Percentiles rank a stretch among this genome's conserved stretches.
Conservation (phyloP, 2,888 invertebrate genomes). For the Drosophila limbata region DNA sequence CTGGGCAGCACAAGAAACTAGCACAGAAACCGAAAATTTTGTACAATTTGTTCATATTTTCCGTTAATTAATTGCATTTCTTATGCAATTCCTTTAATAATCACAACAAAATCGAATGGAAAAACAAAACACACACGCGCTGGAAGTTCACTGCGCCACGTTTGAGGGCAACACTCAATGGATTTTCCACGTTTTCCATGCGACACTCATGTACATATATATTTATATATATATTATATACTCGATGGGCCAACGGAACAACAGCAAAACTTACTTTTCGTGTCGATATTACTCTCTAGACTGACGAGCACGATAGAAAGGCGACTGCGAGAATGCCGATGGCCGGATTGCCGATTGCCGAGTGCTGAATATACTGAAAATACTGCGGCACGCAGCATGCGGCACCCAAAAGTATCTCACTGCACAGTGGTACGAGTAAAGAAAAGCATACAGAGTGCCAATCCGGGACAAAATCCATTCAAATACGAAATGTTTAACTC, state of each 20-base stretch:
- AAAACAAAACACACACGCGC: conserved; percentile 31
- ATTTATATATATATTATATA: conserved; percentile 63
- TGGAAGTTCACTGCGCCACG: conserved; percentile 56
- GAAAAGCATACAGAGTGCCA: too few species aligned
- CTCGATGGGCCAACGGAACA: conserved; percentile 67
- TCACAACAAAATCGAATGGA: conserved; percentile 15
- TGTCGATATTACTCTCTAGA: conserved; percentile 85
- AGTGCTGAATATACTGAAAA: conserved; percentile 50
- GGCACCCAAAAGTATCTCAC: conserved; percentile 52
- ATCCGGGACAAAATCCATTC: too few species aligned
- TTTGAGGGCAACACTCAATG: conserved; percentile 54
- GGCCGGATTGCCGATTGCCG: conserved; percentile 58
- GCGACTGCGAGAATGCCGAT: conserved; percentile 64
- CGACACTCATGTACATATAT: conserved; percentile 34
- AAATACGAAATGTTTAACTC: too few species aligned
- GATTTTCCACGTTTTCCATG: conserved; percentile 81
- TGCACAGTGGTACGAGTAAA: conserved; percentile 48
- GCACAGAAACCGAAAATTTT: conserved; percentile 74
- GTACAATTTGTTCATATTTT: conserved; percentile 67
- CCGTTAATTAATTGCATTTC: conserved; percentile 54
- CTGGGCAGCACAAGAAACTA: conserved; percentile 79
- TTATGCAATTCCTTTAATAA: conserved; percentile 57
- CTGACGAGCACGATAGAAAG: conserved; percentile 68
- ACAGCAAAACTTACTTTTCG: conserved; percentile 84
- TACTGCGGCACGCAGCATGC: conserved; percentile 69